A percentile compares a stretch with the other conserved stretches of the same genome.
These are phyloP conservation scores for Halichoeres trimaculatus DNA, from an alignment of 2,113 vertebrate species.

Conservation along the genomic window DNA sequence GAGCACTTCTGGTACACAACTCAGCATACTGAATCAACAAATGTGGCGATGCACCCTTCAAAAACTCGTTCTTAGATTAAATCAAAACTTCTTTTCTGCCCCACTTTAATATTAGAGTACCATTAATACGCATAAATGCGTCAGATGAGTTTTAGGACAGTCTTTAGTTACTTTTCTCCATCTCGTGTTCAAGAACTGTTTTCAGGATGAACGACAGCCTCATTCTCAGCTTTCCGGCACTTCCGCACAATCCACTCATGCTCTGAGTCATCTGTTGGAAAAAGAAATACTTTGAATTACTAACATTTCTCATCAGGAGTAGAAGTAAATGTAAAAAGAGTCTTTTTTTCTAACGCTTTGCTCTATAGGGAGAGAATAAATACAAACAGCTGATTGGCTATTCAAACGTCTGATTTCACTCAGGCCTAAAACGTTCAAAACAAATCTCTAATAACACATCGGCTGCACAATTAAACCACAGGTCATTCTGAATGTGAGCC, in stretches of 20 bases:
- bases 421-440: slow-evolving; percentile 32
- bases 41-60: no score
- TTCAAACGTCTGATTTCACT: slow-evolving; percentile 20
- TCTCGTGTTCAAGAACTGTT: background rate
- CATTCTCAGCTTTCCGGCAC: slow-evolving; percentile 87
- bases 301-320: background rate
- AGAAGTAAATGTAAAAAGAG: background rate
- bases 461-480: slow-evolving; percentile 54
- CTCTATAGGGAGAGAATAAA: background rate
- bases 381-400: background rate
- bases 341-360: background rate
- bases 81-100: no score
- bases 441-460: slow-evolving; percentile 43
- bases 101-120: no score
- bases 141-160: background rate
- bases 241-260: slow-evolving; percentile 90
- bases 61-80: no score
- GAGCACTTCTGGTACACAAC: background rate
- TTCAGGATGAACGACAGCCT: slow-evolving; percentile 55
- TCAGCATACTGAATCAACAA: background rate
- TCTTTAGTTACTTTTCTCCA: slow-evolving; percentile 17
- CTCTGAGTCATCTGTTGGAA: slow-evolving; percentile 87
- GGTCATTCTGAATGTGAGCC: slow-evolving; percentile 56
- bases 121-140: no score
- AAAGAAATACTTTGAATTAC: background rate